Evolutionary conservation across 2,888 invertebrate species (phyloP).

Genomic region (Fabriciana adippe): DNA sequence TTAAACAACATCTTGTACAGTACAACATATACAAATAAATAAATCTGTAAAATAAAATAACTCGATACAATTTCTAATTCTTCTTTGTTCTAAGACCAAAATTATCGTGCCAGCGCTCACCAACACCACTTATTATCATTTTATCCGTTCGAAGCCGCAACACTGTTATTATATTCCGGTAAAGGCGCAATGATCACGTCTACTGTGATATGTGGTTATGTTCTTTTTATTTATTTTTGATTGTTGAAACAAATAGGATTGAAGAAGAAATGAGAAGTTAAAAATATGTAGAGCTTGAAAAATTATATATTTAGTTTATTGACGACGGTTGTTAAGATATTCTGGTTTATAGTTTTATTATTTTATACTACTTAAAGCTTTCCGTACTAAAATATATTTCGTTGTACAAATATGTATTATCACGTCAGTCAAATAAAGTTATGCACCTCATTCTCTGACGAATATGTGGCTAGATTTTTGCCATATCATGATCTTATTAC

Average conservation of each 20-base stretch:
- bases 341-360: too few species aligned
- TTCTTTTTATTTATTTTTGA: constrained; percentile 59
- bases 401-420: too few species aligned
- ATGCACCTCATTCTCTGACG: too few species aligned
- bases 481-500: too few species aligned
- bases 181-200: constrained; percentile 74
- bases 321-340: too few species aligned
- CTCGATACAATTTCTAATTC: constrained; percentile 1
- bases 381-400: too few species aligned
- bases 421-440: too few species aligned
- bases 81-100: constrained; percentile 17
- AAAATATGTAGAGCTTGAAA: neutral
- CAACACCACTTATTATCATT: constrained; percentile 70
- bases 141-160: constrained; percentile 65
- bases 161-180: constrained; percentile 76
- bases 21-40: too few species aligned
- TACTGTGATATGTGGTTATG: constrained; percentile 63
- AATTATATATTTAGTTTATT: neutral
- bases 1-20: too few species aligned
- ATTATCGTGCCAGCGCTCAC: constrained; percentile 62
- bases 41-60: neutral
- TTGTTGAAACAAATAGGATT: constrained; percentile 11
- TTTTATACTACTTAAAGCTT: too few species aligned
- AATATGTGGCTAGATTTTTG: too few species aligned
- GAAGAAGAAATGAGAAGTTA: neutral